Percentiles rank a stretch among this genome's conserved stretches.
These are phyloP conservation scores for Triops longicaudatus DNA, from an alignment of 1,140 invertebrate genomes.

Conservation along the genomic window DNA sequence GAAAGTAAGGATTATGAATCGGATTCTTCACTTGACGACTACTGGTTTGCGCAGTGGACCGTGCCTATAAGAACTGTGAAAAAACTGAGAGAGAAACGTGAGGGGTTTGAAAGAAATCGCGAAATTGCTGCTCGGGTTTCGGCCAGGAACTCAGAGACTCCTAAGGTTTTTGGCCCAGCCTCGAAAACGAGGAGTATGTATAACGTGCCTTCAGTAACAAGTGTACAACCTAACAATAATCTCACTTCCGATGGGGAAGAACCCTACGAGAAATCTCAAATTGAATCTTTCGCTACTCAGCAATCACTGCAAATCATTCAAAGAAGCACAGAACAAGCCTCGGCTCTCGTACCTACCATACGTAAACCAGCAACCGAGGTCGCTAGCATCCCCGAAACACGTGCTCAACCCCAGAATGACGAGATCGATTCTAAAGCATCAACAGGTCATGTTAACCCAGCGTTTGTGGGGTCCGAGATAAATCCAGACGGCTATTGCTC, in stretches of 20 bases:
- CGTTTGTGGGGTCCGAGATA: constrained; percentile 18
- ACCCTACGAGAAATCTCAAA: constrained; percentile 4
- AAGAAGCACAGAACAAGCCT: constrained; percentile 10
- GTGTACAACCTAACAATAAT: background rate
- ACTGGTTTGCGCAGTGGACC: constrained; percentile 28
- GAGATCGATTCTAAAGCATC: background rate
- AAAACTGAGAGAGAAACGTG: constrained; percentile 3
- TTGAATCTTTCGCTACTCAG: constrained; percentile 20
- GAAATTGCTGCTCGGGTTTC: background rate
- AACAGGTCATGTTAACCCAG: constrained; percentile 21
- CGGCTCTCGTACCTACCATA: background rate
- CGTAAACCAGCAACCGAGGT: background rate
- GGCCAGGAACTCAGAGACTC: background rate
- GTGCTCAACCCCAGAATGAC: background rate
- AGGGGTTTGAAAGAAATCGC: background rate
- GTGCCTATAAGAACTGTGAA: constrained; percentile 25
- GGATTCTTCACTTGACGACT: constrained; percentile 25
- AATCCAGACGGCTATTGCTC: constrained; percentile 18
- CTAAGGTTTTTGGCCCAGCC: background rate
- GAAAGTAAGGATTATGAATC: constrained; percentile 27
- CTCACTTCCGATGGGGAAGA: background rate
- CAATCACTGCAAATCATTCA: constrained; percentile 21
- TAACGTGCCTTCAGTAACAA: background rate
- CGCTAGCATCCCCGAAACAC: background rate
- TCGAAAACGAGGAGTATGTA: background rate